Base-by-base conservation (phyloP, 2,113 vertebrate genomes). In the Riparia riparia region DNA sequence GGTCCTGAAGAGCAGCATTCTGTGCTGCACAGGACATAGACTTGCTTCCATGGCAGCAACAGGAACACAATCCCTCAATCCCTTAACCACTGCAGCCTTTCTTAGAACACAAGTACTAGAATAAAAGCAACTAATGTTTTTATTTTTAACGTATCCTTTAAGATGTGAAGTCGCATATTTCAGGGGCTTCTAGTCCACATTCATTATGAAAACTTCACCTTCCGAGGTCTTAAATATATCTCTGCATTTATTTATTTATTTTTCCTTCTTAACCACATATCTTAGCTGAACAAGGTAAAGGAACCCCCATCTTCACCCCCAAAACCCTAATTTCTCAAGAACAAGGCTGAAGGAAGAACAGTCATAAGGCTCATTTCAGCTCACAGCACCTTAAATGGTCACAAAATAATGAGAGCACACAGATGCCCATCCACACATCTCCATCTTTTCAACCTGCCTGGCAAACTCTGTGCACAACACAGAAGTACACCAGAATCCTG, bases 161-260 rank as follows among this genome's bases (percentile, higher is more conserved):
- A 89, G 17, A 81, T 2, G 0, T 22, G 3, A 64, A 56, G 26
- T 57, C 11, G 8, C 25, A 12, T 28, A 64, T 78, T 58, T 93
- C 51, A 56, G 24, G 21, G 6, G 2, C 2, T 60, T 54, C 18
- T 34, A 61, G 63, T 73, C 21, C 6, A 51, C 8, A 49, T 25
- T 61, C 29, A 49, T 80, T 60, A 34, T 4, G 9, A 81, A 93
- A 86, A 92, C 2, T 7, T 81, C 45, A 54, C 19, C 25, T 82
- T 71, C 17, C 4, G n/a, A 83, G 25, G 7, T 51, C 41, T 70
- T 70, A 34, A 16, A 32, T 25, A 14, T 58, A 69, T 51, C 25
- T 17, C 3, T 21, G 15, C 1, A 2, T 31, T 9, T 12, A 14
- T 7, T 21, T 14, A 17, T 12, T 17, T 12, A 21, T 34, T 0